Conservation (phyloP, 2,797 vertebrate genomes). For the Eulemur albifrons region DNA sequence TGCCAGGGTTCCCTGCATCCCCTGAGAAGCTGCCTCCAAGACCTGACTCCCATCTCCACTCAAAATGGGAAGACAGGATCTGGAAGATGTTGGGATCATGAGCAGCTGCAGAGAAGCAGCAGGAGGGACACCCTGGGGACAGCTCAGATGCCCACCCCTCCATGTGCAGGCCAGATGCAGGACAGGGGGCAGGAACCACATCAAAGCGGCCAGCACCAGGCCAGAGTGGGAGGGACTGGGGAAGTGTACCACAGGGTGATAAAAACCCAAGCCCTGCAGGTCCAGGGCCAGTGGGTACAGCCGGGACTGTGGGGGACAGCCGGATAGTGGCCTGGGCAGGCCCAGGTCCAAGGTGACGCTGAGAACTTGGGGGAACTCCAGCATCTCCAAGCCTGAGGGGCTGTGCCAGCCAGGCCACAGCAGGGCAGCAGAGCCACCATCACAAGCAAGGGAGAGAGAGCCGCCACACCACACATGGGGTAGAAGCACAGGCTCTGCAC, state of each 20-base stretch:
- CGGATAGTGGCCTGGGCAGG: neutral
- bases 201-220: conserved; percentile 75
- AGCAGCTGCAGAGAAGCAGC: neutral
- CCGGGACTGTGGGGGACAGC: neutral
- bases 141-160: conserved; percentile 31
- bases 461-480: accelerated
- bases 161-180: conserved; percentile 84
- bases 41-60: neutral
- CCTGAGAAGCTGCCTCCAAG: neutral
- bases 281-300: neutral
- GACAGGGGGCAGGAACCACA: conserved; percentile 73
- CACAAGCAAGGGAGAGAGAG: neutral
- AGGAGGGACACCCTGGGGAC: neutral
- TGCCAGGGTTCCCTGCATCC: neutral
- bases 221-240: conserved; percentile 39
- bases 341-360: accelerated
- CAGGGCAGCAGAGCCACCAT: neutral
- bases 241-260: conserved; percentile 62
- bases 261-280: neutral
- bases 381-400: neutral
- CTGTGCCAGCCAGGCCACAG: neutral
- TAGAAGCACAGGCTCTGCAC: neutral
- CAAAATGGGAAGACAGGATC: neutral
- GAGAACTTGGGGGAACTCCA: neutral
- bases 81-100: neutral